A percentile compares a stretch with the other conserved stretches of the same genome.
Evolutionary conservation across 2,113 vertebrate species (phyloP).

Genomic region (Narcine bancroftii): DNA sequence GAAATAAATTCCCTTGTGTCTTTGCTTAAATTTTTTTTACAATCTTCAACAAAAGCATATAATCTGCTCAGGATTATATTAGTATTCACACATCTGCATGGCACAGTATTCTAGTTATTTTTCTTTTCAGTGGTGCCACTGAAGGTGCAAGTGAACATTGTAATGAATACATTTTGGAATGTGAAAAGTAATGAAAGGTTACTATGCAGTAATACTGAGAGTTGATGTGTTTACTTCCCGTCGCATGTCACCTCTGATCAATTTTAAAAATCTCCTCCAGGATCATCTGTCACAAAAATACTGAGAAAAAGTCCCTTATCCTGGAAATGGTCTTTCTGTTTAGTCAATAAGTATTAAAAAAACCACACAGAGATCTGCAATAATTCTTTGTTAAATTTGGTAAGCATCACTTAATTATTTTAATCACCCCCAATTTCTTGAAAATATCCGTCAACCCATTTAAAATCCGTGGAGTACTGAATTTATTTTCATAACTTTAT

Average conservation of each 20-base stretch:
- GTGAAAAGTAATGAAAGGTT: not conserved
- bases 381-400: not conserved
- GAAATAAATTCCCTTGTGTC: not conserved
- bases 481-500: no score
- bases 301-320: not conserved
- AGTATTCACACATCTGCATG: not conserved
- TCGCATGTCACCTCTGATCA: not conserved
- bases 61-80: not conserved
- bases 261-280: not conserved
- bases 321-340: not conserved
- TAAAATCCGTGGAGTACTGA: no score
- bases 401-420: not conserved
- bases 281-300: not conserved
- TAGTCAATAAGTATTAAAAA: not conserved
- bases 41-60: not conserved
- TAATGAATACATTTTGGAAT: not conserved
- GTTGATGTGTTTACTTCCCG: not conserved
- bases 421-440: not conserved
- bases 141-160: not conserved
- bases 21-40: conserved; percentile 7
- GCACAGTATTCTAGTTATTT: not conserved
- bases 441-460: no score
- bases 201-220: not conserved
- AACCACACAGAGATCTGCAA: not conserved
- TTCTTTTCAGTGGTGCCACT: not conserved